These are phyloP conservation scores for Cheilosia urbana DNA, from an alignment of 2,888 invertebrate genomes.

Conservation along the genomic window DNA sequence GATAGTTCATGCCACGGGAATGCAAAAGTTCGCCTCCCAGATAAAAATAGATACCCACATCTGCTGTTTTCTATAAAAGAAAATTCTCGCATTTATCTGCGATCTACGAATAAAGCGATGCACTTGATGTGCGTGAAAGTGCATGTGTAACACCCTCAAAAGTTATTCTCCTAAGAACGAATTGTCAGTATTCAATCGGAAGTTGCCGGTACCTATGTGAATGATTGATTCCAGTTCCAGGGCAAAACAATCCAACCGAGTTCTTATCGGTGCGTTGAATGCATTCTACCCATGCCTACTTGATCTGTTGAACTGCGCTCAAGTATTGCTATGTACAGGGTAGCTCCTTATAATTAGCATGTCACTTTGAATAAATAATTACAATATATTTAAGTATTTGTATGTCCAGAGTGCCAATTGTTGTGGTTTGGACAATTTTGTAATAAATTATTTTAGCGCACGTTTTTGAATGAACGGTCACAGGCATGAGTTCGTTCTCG, in stretches of 20 bases:
- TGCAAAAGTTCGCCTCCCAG: constrained; percentile 20
- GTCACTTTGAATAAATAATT: not conserved
- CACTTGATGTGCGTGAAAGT: not conserved
- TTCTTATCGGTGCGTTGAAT: not conserved
- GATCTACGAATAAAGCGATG: not conserved
- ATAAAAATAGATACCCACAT: constrained; percentile 61
- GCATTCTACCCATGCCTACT: not conserved
- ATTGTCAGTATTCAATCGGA: constrained; percentile 1
- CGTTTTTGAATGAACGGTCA: not conserved
- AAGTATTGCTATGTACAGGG: not conserved
- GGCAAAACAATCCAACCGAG: not conserved
- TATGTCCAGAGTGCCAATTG: not conserved
- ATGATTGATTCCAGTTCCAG: not conserved
- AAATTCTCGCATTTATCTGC: not conserved
- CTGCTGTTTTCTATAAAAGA: constrained; percentile 25
- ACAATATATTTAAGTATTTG: constrained; percentile 12
- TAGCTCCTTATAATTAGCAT: not conserved
- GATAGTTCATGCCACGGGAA: constrained; percentile 35
- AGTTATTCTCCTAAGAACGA: not conserved
- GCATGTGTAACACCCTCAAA: not conserved
- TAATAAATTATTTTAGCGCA: constrained; percentile 1
- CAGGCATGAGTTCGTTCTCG: not conserved
- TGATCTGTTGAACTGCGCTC: constrained; percentile 18
- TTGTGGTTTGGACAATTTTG: not conserved
- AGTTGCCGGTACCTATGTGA: constrained; percentile 8